phyloP scores from a whole-genome alignment of 2,113 vertebrate species.

The Chamaea fasciata region DNA sequence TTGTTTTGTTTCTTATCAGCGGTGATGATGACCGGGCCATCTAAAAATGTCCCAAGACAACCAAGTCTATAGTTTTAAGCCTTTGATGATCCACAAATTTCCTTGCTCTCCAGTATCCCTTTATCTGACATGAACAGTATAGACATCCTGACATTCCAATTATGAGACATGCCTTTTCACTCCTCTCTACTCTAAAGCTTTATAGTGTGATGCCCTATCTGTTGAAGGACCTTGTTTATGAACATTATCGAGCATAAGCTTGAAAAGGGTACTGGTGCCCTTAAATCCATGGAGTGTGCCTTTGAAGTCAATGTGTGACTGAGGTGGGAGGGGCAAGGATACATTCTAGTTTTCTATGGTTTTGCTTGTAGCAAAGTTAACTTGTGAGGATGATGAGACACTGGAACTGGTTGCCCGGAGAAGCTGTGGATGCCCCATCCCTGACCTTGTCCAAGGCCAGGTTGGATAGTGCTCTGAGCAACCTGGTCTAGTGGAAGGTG shows the following conservation, averaged over 20 bases:
- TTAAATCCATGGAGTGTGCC: background rate
- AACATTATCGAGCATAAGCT: background rate
- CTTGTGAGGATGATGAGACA: background rate
- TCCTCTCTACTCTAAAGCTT: background rate
- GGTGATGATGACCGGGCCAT: background rate
- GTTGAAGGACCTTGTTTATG: background rate
- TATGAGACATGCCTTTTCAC: background rate
- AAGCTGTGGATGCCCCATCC: background rate
- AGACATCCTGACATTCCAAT: background rate
- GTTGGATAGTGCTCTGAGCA: background rate
- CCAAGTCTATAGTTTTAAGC: background rate
- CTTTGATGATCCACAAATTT: background rate
- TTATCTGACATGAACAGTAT: background rate
- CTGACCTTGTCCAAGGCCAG: background rate
- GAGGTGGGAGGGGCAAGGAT: background rate
- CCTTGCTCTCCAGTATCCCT: background rate
- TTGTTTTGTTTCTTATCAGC: background rate
- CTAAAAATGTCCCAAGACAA: background rate
- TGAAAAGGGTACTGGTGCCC: background rate
- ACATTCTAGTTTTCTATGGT: background rate
- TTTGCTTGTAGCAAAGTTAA: conserved; percentile 12
- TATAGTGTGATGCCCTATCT: background rate
- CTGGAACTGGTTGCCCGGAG: background rate
- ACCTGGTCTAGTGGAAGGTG: too few species aligned
- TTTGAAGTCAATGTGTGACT: background rate